These are phyloP conservation scores for Hydrocynus forskahlii DNA, from an alignment of 2,797 vertebrate species.

Conservation along the genomic window DNA sequence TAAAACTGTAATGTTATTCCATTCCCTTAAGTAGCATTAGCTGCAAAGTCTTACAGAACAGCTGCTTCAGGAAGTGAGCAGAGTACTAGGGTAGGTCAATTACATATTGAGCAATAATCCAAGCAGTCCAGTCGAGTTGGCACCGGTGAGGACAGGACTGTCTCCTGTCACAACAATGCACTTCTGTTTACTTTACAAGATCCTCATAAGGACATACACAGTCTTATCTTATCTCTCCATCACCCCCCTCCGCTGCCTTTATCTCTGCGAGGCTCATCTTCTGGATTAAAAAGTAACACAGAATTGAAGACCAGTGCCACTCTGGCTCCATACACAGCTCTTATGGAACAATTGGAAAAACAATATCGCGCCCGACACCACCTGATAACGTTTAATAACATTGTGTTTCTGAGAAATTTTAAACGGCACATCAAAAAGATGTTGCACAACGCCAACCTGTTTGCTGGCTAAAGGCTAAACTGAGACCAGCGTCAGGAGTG, in stretches of 20 bases:
- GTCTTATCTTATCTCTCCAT: constrained; percentile 1
- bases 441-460: background rate
- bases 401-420: background rate
- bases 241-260: background rate
- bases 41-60: too few relatives aligned
- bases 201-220: background rate
- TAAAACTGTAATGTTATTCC: too few relatives aligned
- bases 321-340: background rate
- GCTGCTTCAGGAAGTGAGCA: too few relatives aligned
- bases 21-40: too few relatives aligned
- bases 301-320: background rate
- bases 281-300: constrained; percentile 1
- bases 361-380: background rate
- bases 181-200: constrained; percentile 19
- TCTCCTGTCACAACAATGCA: constrained; percentile 5
- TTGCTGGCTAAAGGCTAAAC: background rate
- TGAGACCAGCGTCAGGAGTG: background rate
- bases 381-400: background rate
- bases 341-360: background rate
- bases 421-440: background rate
- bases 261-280: background rate
- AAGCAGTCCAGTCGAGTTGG: background rate
- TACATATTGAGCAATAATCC: background rate
- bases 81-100: background rate
- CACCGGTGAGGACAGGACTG: background rate